Base-by-base conservation (phyloP, 2,113 vertebrate genomes). In the Cyanistes caeruleus region DNA sequence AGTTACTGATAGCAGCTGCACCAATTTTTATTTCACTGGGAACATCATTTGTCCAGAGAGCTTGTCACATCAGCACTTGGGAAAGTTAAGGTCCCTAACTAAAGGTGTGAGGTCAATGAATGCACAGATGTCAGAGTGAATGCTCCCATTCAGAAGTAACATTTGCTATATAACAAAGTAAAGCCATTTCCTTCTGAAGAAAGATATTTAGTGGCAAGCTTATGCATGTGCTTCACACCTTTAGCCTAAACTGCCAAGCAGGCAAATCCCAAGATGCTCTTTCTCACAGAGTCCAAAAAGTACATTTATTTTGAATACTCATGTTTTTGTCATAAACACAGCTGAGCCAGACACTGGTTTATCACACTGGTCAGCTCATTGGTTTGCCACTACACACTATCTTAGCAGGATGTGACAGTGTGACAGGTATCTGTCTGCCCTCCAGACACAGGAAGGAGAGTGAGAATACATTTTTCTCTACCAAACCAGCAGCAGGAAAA, bases 1-100 rank as follows among this genome's bases (percentile, higher is more conserved):
- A 89, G 63, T 82, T 87, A 95, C 63, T 56, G 76, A 30, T 85
- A 74, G 70, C 84, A 95, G 82, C 87, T 94, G 62, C 62, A 89
- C 53, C 59, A 95, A 79, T 53, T 84, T 91, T 63, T 68, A 69
- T 58, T 69, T 93, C 84, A 70, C 22, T 74, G 75, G 70, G 27
- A 85, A 94, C 59, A 83, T 75, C 49, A 59, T 73, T 86, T 96
- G 56, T 74, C 73, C 83, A 7, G 25, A 68, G 53, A 90, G 18
- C n/a, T n/a, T 80, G 56, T 68, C 94, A 31, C 31, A 84, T 76
- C 48, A 93, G 56, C 83, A 68, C 44, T 49, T 72, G 15, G 73
- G 52, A 49, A 89, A 86, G 49, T 48, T 56, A 69, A 76, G 59
- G 63, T 77, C 83, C n/a, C 65, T 49, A 30, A 35, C 19, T 68